Conservation (phyloP, 2,888 invertebrate genomes). For the Lepidochrysops patricia region DNA sequence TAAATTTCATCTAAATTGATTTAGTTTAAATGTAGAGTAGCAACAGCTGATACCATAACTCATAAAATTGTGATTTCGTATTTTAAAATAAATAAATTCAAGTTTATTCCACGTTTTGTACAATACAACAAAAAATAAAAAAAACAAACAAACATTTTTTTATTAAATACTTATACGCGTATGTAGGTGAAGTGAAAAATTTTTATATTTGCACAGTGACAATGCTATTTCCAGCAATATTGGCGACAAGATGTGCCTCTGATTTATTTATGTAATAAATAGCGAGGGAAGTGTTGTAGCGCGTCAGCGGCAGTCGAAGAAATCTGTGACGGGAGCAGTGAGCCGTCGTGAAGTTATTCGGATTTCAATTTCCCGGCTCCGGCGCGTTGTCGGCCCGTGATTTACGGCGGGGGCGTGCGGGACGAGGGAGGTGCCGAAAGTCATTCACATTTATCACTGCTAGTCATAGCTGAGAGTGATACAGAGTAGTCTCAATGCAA, state of each 20-base stretch:
- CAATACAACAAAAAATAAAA: too few relatives aligned
- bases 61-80: too few relatives aligned
- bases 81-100: too few relatives aligned
- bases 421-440: background rate
- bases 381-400: background rate
- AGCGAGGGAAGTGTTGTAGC: background rate
- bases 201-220: too few relatives aligned
- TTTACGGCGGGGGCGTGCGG: background rate
- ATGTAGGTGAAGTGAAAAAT: too few relatives aligned
- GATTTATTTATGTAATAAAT: background rate
- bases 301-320: background rate
- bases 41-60: too few relatives aligned
- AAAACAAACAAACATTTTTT: too few relatives aligned
- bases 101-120: too few relatives aligned
- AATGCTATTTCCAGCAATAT: background rate
- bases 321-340: background rate
- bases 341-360: conserved; percentile 2
- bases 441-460: background rate
- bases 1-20: too few relatives aligned
- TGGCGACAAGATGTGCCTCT: background rate
- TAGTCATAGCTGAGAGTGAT: background rate
- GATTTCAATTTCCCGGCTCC: background rate
- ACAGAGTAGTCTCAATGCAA: background rate
- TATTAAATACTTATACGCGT: too few relatives aligned
- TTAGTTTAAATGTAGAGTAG: too few relatives aligned